phyloP scores from a whole-genome alignment of 1,140 invertebrate genomes.

The Hyles euphorbiae region DNA sequence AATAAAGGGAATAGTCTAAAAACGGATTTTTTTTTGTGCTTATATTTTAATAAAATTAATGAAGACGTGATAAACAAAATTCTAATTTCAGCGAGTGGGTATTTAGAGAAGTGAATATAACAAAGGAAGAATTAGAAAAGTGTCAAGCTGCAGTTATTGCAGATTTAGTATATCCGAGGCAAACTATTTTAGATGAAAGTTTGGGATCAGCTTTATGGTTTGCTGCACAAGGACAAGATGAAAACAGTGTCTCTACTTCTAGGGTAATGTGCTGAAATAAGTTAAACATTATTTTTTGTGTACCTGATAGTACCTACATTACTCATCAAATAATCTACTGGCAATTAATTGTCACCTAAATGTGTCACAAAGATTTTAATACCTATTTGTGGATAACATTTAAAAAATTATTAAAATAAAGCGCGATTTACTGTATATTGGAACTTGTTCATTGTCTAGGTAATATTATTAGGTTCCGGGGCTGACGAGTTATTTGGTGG shows the following conservation, averaged over 20 bases:
- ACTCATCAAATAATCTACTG: no score
- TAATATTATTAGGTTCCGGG: conserved; percentile 94
- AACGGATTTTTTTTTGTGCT: no score
- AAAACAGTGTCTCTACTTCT: conserved; percentile 78
- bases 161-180: conserved; percentile 88
- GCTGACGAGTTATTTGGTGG: conserved; percentile 98
- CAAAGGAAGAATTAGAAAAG: conserved; percentile 79
- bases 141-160: conserved; percentile 78
- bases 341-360: no score
- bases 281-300: no score
- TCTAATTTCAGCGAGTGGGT: conserved; percentile 67
- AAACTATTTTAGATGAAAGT: conserved; percentile 96
- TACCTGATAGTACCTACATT: no score
- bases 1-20: no score
- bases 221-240: conserved; percentile 84
- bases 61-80: no score
- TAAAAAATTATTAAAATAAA: no score
- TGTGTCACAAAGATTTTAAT: no score
- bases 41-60: no score
- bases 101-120: conserved; percentile 84
- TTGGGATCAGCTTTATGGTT: conserved; percentile 97
- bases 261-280: conserved; percentile 74
- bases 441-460: conserved; percentile 61
- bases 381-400: no score
- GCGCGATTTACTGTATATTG: no score